These are phyloP conservation scores for Lymantria dispar DNA, from an alignment of 2,888 invertebrate species.

Conservation along the genomic window DNA sequence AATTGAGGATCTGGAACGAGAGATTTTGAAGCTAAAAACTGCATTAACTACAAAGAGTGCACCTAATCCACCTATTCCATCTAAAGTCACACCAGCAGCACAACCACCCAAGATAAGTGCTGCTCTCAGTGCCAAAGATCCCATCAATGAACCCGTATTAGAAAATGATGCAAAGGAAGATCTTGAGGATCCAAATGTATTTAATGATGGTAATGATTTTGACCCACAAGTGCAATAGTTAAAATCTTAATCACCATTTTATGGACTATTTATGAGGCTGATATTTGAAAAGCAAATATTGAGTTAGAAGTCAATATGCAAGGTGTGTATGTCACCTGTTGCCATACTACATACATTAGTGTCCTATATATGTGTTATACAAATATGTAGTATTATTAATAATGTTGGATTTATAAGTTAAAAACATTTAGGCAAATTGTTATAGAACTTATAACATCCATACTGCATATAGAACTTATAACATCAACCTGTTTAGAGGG, in stretches of 20 bases:
- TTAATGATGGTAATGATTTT: conserved; percentile 68
- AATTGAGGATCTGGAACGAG: conserved; percentile 67
- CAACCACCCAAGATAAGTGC: conserved; percentile 67
- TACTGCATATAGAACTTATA: too few relatives aligned
- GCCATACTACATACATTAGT: too few relatives aligned
- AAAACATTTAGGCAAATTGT: too few relatives aligned
- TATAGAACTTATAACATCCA: too few relatives aligned
- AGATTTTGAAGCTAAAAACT: conserved; percentile 58
- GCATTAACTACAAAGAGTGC: conserved; percentile 65
- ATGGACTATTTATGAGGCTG: conserved; percentile 23
- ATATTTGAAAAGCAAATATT: not conserved
- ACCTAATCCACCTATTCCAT: conserved; percentile 45
- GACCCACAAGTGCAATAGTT: conserved; percentile 48
- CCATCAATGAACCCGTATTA: conserved; percentile 62
- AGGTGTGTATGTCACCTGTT: too few relatives aligned
- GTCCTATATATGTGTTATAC: too few relatives aligned
- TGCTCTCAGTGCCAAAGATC: conserved; percentile 57
- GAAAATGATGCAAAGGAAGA: conserved; percentile 78
- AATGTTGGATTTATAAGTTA: too few relatives aligned
- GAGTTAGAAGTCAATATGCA: too few relatives aligned
- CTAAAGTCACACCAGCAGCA: conserved; percentile 66
- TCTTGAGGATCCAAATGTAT: conserved; percentile 67
- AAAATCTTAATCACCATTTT: conserved; percentile 21
- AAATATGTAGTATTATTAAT: too few relatives aligned
- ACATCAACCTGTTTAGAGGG: too few relatives aligned